phyloP scores from a whole-genome alignment of 2,888 invertebrate genomes.

The Callosobruchus maculatus region DNA sequence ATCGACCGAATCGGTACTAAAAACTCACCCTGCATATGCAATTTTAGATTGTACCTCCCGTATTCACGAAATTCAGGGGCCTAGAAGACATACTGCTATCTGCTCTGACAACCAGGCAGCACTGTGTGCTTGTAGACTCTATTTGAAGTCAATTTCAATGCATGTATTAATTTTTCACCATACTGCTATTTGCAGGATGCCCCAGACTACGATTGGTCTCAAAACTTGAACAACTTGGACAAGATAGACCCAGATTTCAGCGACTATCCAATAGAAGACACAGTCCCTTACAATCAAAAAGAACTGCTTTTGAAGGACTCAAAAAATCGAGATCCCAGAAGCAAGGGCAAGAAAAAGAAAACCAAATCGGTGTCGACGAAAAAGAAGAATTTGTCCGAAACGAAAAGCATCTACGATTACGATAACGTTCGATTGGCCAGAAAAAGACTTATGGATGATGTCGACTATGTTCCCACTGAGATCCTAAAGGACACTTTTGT shows the following conservation, averaged over 20 bases:
- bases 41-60: too few species aligned
- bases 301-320: slow-evolving; percentile 24
- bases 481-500: slow-evolving; percentile 47
- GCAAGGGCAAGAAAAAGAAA: slow-evolving; percentile 30
- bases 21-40: too few species aligned
- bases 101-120: too few species aligned
- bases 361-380: slow-evolving; percentile 1
- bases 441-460: slow-evolving; percentile 42
- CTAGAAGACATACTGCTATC: too few species aligned
- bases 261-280: slow-evolving; percentile 29
- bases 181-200: background rate
- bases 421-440: slow-evolving; percentile 42
- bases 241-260: slow-evolving; percentile 20
- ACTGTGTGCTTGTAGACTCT: too few species aligned
- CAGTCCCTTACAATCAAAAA: slow-evolving; percentile 33
- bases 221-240: slow-evolving; percentile 6
- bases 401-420: slow-evolving; percentile 35
- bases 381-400: background rate
- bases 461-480: slow-evolving; percentile 44
- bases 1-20: too few species aligned
- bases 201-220: slow-evolving; percentile 26
- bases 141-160: too few species aligned
- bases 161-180: background rate
- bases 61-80: too few species aligned
- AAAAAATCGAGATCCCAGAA: slow-evolving; percentile 41